Evolutionary conservation across 2,797 vertebrate genomes (phyloP), one percentile per base, ranked within the genome.

Genomic region (Onychomys leucogaster): DNA sequence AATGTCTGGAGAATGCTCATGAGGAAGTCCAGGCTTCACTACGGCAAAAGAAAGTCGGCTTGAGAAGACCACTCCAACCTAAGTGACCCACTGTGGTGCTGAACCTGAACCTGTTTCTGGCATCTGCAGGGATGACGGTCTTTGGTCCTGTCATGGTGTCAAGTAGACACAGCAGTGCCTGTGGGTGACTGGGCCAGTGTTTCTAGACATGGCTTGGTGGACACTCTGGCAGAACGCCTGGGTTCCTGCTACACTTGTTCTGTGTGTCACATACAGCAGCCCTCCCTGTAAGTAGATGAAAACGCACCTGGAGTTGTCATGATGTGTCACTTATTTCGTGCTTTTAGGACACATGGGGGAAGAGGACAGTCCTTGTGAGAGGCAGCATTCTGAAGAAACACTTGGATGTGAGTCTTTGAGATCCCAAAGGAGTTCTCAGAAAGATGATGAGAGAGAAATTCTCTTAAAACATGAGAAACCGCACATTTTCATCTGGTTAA

Each of bases 51-150:
- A 77, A 37, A 63, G 1, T 23, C 49, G 93, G 97, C 23, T 89
- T 98, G 80, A 96, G 98, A 83, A 97, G 95, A 94, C 97, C 98
- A n/a, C 90, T 97, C 41, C 95, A 91, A 14, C 92, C 96, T 23
- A 95, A 97, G 93, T 95, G 93, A 93, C 37, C 41, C 57, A 1
- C 25, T 16, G 71, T 25, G 3, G 0, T 7, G 12, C 12, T 16
- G 2, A 71, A 25, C 43, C 90, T 89, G 85, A 57, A 23, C 92
- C 73, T 27, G 32, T n/a, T 77, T 89, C 63, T 55, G n/a, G 32
- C 4, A 46, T 46, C 32, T 19, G 25, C 21, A 11, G 46, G n/a
- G 65, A 52, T 13, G 32, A 57, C 88, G 80, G 90, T 16, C 55
- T 86, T 49, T 4, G 4, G 12, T 29, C 17, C 55, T 86, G 19